phyloP scores from a whole-genome alignment of 2,797 vertebrate genomes.

The Ceryle rudis region DNA sequence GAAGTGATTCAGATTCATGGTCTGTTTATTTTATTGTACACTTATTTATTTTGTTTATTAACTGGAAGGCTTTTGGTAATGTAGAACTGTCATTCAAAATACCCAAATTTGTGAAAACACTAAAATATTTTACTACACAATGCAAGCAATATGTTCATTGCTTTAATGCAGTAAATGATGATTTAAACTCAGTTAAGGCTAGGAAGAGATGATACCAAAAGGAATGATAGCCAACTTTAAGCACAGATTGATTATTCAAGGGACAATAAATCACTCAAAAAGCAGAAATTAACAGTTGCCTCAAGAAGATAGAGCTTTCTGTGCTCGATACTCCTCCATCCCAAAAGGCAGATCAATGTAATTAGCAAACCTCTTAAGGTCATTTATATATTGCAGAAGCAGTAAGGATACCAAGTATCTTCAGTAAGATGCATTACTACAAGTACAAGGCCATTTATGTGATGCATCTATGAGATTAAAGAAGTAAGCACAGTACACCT shows the following conservation, averaged over 20 bases:
- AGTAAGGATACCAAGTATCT: neutral
- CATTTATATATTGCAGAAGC: neutral
- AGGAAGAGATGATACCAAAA: neutral
- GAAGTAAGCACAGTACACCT: neutral
- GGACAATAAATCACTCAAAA: neutral
- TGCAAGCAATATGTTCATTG: neutral
- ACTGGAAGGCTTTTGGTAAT: conserved; percentile 7
- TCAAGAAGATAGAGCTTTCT: neutral
- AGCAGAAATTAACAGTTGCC: neutral
- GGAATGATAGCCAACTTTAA: neutral
- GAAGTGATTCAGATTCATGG: conserved; percentile 31
- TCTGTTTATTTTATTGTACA: conserved; percentile 18
- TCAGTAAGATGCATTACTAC: neutral
- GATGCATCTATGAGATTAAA: neutral
- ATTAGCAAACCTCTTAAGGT: neutral
- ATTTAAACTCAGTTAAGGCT: neutral
- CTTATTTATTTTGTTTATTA: conserved; percentile 42
- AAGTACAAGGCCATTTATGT: neutral
- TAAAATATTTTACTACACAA: neutral
- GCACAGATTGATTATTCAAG: neutral
- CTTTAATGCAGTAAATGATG: neutral
- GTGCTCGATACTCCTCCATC: neutral
- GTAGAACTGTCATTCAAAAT: conserved; percentile 6
- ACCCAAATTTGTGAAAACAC: neutral
- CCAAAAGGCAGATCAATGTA: neutral